phyloP scores from a whole-genome alignment of 2,113 vertebrate genomes.

The Pimephales promelas region DNA sequence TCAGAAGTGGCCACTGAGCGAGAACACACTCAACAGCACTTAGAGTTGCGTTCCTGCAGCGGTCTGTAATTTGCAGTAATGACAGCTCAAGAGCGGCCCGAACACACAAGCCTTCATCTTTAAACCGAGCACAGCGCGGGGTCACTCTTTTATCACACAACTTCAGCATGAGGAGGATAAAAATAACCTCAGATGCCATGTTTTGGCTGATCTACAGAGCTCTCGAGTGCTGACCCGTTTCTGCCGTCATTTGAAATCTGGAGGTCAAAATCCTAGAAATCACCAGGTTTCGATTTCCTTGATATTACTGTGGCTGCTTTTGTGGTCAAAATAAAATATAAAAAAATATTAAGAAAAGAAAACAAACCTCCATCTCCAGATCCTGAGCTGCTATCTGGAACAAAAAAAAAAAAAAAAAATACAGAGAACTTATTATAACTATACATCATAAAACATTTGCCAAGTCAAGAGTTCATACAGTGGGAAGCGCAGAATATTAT shows the following conservation, averaged over 20 bases:
- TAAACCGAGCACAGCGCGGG: not conserved
- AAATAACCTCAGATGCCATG: conserved; percentile 16
- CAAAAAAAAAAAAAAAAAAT: conserved; percentile 16
- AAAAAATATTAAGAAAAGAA: not conserved
- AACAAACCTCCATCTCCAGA: conserved; percentile 88
- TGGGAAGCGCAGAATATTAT: not conserved
- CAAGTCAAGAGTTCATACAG: not conserved
- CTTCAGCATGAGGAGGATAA: conserved; percentile 8
- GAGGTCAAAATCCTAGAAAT: conserved; percentile 28
- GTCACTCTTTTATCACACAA: conserved; percentile 31
- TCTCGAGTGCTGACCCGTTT: not conserved
- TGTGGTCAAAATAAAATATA: not conserved
- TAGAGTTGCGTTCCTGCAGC: not conserved
- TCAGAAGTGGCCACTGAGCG: not conserved
- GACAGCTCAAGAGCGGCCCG: conserved; percentile 27
- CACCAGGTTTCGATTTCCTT: not conserved
- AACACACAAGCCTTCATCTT: conserved; percentile 21
- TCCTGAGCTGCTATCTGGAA: conserved; percentile 87
- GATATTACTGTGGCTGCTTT: not conserved
- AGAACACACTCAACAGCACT: conserved; percentile 9
- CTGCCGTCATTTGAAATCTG: not conserved
- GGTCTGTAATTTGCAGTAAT: conserved; percentile 46
- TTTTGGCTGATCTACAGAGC: conserved; percentile 19
- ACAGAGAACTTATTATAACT: not conserved
- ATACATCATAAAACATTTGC: not conserved